Conservation (phyloP, 2,888 invertebrate genomes). For the Pyrochroa serraticornis region DNA sequence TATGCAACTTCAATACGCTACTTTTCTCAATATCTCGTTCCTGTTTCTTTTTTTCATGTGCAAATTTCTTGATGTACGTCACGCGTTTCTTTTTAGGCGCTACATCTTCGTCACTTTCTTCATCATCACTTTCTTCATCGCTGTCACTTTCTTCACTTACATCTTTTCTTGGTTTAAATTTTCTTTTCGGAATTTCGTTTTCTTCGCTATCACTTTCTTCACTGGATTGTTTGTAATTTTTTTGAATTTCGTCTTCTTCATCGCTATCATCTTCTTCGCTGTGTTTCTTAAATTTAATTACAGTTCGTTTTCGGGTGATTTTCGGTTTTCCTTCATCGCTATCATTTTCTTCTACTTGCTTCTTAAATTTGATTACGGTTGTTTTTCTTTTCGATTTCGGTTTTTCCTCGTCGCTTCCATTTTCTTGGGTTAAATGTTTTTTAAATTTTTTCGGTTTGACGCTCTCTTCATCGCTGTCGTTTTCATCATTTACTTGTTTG, state of each 20-base stretch:
- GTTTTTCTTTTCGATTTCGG: background rate
- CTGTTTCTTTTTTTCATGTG: slow-evolving; percentile 46
- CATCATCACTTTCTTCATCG: slow-evolving; percentile 17
- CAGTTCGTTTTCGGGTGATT: background rate
- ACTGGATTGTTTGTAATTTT: background rate
- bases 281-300: background rate
- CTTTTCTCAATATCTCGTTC: slow-evolving; percentile 33
- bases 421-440: background rate
- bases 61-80: slow-evolving; percentile 45
- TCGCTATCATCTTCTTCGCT: background rate
- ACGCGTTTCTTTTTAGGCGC: slow-evolving; percentile 28
- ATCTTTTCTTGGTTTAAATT: too few relatives aligned
- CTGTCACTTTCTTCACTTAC: slow-evolving; percentile 1
- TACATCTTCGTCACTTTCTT: slow-evolving; percentile 23
- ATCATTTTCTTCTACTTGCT: background rate
- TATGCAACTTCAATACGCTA: slow-evolving; percentile 42
- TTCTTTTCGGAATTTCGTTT: background rate
- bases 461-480: background rate
- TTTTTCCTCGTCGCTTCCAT: background rate
- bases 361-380: background rate
- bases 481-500: slow-evolving; percentile 1
- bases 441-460: background rate
- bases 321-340: background rate
- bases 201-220: slow-evolving; percentile 1
- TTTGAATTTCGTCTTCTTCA: slow-evolving; percentile 1